Base-by-base conservation (phyloP, 2,113 vertebrate genomes). In the Thunnus maccoyii region DNA sequence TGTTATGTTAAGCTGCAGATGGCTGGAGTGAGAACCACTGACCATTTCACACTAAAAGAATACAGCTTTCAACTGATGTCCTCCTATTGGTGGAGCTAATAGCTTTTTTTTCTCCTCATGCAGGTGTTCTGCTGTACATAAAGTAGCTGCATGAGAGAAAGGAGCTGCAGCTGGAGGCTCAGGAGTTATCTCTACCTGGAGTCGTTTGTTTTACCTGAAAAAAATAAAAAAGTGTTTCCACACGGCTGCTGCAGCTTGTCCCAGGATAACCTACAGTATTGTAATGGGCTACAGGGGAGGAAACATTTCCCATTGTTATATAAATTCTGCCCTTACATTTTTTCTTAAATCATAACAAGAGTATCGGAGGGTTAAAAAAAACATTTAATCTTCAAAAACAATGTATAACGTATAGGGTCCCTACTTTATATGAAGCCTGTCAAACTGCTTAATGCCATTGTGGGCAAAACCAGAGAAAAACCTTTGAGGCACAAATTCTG, bases 131-230 rank as follows among this genome's bases (percentile, higher is more conserved):
- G 14, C 57, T 46, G 44, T 44, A 63, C 17, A 25, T 41, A 64
- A 76, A 76, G 57, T 30, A 67, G 76, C 72, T 80, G 77, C 72
- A 55, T 63, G 50, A 62, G 9, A 30, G 61, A 78, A 68, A 80
- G 51, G 64, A 70, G 30, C 44, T 41, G 64, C 68, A 83, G 77
- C 65, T 57, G 69, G 72, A 56, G 73, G 48, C 82, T 73, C 22
- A 50, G 71, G 65, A 22, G 58, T 75, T 30, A 65, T 77, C 63
- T 62, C 47, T n/a, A 47, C 36, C 30, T 76, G 50, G 63, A 41
- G 65, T 44, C 57, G 22, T 64, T 71, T 46, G 16, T 48, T 54
- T 81, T 68, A 63, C 22, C 36, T 41, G 36, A 9, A 41, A 8
- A 41, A 41, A 41, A 41, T 30, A 8, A 41, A 41, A 41, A 41